These are phyloP conservation scores for Trochalopteron elliotii DNA, from an alignment of 2,113 vertebrate genomes.

Conservation along the genomic window DNA sequence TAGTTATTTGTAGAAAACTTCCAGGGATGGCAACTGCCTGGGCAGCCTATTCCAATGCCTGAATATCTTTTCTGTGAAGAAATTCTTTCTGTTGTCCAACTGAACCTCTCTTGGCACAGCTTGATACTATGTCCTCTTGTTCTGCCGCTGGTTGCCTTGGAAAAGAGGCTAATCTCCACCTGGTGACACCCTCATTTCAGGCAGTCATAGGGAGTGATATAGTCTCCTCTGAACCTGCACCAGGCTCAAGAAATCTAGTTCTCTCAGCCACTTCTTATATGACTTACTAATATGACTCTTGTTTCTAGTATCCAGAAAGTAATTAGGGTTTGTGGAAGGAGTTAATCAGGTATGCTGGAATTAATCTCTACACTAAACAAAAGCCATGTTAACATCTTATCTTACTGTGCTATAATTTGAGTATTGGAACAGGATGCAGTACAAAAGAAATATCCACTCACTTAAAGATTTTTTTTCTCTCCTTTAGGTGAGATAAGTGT, in stretches of 20 bases:
- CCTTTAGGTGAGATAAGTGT: background rate
- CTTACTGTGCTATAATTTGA: background rate
- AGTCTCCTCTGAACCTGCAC: background rate
- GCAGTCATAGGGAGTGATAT: background rate
- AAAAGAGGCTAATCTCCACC: background rate
- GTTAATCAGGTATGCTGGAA: background rate
- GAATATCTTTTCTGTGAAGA: background rate
- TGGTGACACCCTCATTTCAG: background rate
- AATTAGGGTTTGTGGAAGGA: background rate
- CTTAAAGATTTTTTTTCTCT: background rate
- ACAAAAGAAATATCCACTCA: background rate
- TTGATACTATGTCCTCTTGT: background rate
- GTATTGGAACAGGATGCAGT: background rate
- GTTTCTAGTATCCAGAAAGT: background rate
- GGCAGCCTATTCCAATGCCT: accelerated
- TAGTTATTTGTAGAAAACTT: background rate
- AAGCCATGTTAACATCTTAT: background rate
- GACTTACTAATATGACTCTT: no score
- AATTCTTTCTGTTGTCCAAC: background rate
- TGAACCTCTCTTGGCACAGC: background rate
- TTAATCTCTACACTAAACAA: background rate
- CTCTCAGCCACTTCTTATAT: background rate
- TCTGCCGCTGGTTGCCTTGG: background rate
- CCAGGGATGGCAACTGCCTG: background rate
- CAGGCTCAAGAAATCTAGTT: background rate